Evolutionary conservation across 2,888 invertebrate genomes (phyloP), one percentile per base, ranked within the genome.

Genomic region (Chloromyia formosa): DNA sequence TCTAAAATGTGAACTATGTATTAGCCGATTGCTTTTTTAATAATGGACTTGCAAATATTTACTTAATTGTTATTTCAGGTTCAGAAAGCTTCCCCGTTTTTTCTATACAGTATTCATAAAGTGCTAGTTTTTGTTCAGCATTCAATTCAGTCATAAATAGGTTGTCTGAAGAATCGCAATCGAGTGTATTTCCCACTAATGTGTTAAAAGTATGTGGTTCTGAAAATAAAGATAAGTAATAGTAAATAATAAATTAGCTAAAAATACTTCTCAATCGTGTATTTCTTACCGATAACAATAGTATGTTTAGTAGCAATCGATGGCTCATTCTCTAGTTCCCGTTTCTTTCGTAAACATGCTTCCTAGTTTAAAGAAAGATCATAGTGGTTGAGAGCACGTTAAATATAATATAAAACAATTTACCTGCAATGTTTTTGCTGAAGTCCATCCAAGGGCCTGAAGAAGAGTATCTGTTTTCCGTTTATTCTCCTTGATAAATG

Each of bases 61-160:
- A 81, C 82, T 78, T 74, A 16, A 80, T 75, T 35, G 78, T 75
- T 5, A 79, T 16, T 68, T 80, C 78, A 4, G 79, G 79, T 69
- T 81, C 81, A 4, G 78, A 74, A 1, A 77, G 75, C 40, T 80
- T 79, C 42, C 76, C 75, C 0, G 82, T 82, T 27, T 79, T 77
- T 16, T 77, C 54, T 10, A 83, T 58, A 1, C 81, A 80, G 76
- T 83, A 78, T 49, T 84, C 80, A 73, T 84, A 84, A 16, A 85
- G 71, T 1, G 77, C 71, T 5, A 82, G 77, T 75, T 82, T 82
- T 53, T 85, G 49, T 35, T 49, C 49, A 12, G 66, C 2, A 9
- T 45, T n/a, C 1, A 45, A 14, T 22, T 18, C 10, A 10, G 7
- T 27, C 14, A 61, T 23, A 14, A 1, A 23, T 14, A 23, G n/a